Conservation (phyloP, 2,888 invertebrate species). For the Nomada hirtipes region DNA sequence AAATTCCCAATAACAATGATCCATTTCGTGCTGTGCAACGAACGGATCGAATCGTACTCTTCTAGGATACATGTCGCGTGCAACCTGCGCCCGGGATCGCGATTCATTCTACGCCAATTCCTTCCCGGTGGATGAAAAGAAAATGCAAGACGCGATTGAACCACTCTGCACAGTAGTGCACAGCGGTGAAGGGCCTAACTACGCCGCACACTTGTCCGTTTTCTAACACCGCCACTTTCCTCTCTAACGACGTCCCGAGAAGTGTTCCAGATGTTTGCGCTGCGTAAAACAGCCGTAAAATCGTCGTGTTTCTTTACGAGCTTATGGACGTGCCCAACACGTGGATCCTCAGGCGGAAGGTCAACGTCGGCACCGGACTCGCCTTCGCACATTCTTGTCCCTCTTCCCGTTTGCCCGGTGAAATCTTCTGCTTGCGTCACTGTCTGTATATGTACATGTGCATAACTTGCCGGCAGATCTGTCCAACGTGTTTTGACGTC, state of each 20-base stretch:
- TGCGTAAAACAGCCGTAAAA: slow-evolving; percentile 2
- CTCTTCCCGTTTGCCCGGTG: slow-evolving; percentile 16
- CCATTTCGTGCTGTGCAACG: background rate
- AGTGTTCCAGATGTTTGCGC: slow-evolving; percentile 25
- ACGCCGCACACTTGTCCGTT: slow-evolving; percentile 9
- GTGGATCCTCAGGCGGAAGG: slow-evolving; percentile 41
- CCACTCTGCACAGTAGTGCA: background rate
- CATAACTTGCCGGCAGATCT: slow-evolving; percentile 25
- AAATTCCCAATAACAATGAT: background rate
- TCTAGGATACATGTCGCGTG: background rate
- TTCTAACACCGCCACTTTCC: slow-evolving; percentile 16
- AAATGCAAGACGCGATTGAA: slow-evolving; percentile 3
- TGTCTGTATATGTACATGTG: slow-evolving; percentile 12
- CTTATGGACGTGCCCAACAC: background rate
- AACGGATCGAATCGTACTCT: background rate
- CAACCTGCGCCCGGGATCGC: background rate
- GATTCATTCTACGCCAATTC: background rate
- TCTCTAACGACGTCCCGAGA: slow-evolving; percentile 26
- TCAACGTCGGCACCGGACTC: slow-evolving; percentile 35
- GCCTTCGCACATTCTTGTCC: slow-evolving; percentile 13
- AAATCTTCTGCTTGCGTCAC: slow-evolving; percentile 53
- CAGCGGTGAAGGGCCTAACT: slow-evolving; percentile 8
- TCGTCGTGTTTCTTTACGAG: background rate
- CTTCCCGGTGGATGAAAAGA: background rate
- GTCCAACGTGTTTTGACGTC: slow-evolving; percentile 51